Percentiles rank a stretch among this genome's conserved stretches.
phyloP scores from a whole-genome alignment of 2,888 invertebrate genomes.

The Heliconius cydno region DNA sequence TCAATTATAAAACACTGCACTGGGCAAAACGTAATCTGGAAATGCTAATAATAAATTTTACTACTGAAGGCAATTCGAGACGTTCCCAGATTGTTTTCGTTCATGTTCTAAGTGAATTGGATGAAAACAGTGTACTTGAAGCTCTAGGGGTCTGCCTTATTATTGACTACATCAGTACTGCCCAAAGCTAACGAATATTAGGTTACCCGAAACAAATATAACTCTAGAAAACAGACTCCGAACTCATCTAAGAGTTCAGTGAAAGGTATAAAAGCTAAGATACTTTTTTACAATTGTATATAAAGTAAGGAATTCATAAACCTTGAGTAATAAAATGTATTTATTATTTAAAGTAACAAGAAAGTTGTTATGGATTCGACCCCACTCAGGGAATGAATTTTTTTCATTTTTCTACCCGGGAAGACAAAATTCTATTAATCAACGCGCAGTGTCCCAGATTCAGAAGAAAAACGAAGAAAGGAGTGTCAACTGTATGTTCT shows the following conservation, averaged over 20 bases:
- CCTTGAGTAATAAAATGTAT: not conserved
- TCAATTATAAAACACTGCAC: not conserved
- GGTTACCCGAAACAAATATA: not conserved
- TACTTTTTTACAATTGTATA: not conserved
- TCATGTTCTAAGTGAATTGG: conserved; percentile 22
- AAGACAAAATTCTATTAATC: too few relatives aligned
- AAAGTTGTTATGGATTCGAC: too few relatives aligned
- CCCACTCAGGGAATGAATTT: too few relatives aligned
- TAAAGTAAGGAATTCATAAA: too few relatives aligned
- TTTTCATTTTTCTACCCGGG: too few relatives aligned
- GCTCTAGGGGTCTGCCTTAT: conserved; percentile 11
- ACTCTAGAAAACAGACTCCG: too few relatives aligned
- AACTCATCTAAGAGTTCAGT: not conserved
- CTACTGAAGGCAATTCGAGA: not conserved
- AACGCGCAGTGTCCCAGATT: too few relatives aligned
- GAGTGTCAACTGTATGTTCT: too few relatives aligned
- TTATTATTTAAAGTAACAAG: not conserved
- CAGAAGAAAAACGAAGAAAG: too few relatives aligned
- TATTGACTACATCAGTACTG: conserved; percentile 8
- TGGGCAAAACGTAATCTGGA: not conserved
- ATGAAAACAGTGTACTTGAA: conserved; percentile 18
- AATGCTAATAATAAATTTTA: not conserved
- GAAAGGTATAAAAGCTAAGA: not conserved
- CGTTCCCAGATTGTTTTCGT: conserved; percentile 11
- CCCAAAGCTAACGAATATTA: not conserved